Evolutionary conservation across 2,113 vertebrate genomes (phyloP).

Genomic region (Bambusicola thoracicus): DNA sequence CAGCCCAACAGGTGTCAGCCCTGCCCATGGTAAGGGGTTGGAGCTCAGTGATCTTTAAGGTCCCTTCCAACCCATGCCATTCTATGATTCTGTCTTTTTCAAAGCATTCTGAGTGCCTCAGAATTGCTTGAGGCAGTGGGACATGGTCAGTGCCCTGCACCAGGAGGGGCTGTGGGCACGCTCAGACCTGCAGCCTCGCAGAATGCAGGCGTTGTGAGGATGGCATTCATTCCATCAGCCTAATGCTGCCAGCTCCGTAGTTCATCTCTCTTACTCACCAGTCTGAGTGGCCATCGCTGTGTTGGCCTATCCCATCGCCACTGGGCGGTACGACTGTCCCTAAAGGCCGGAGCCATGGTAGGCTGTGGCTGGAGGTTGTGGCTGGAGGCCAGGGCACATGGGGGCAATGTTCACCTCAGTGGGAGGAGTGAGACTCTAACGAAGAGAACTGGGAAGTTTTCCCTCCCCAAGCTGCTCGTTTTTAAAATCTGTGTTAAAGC

Average conservation of each 20-base stretch:
- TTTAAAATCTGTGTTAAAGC: background rate
- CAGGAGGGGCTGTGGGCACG: background rate
- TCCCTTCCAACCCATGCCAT: too few species aligned
- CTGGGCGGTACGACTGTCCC: accelerated
- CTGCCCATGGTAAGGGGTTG: too few species aligned
- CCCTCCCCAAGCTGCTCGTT: background rate
- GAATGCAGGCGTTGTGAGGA: accelerated
- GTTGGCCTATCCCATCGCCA: background rate
- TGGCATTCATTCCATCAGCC: background rate
- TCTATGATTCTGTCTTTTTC: background rate
- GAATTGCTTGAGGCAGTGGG: background rate
- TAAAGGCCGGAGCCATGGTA: background rate
- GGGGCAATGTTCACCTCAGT: background rate
- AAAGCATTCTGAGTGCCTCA: background rate
- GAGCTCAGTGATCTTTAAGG: too few species aligned
- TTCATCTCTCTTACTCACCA: accelerated
- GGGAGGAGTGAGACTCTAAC: background rate
- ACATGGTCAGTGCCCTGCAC: too few species aligned
- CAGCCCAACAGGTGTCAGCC: too few species aligned
- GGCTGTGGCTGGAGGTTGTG: background rate
- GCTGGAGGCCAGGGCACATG: background rate
- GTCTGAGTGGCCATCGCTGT: background rate
- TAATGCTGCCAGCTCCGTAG: background rate
- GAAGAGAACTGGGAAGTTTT: background rate
- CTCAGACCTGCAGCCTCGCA: background rate